These are phyloP conservation scores for Siniperca knerii DNA, from an alignment of 2,113 vertebrate species.

Conservation along the genomic window DNA sequence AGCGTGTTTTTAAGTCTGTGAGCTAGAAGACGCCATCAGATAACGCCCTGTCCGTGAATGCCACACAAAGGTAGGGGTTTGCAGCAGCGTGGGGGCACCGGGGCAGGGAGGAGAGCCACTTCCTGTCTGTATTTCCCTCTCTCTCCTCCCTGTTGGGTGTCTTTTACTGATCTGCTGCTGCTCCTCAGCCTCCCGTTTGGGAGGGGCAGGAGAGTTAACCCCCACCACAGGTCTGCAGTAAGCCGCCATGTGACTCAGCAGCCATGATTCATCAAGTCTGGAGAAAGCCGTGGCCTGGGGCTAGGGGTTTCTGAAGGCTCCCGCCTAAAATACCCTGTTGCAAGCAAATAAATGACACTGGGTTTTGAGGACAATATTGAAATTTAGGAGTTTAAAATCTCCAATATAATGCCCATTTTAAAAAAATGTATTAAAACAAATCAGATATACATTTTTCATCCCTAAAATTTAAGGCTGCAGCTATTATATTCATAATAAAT, in stretches of 20 bases:
- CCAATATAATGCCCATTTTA: too few species aligned
- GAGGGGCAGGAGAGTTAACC: background rate
- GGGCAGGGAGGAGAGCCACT: conserved; percentile 9
- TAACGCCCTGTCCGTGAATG: conserved; percentile 43
- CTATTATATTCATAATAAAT: too few species aligned
- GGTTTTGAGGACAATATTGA: background rate
- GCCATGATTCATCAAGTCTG: background rate
- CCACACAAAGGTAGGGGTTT: conserved; percentile 15
- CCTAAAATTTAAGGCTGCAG: too few species aligned
- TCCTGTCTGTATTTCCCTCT: background rate
- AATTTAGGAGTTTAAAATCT: too few species aligned
- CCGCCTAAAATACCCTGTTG: too few species aligned
- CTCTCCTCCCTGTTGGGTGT: background rate
- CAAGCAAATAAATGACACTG: too few species aligned
- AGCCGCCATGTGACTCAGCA: conserved; percentile 26
- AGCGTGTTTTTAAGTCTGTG: too few species aligned
- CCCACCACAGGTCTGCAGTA: background rate
- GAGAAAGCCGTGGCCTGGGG: background rate
- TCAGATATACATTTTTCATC: too few species aligned
- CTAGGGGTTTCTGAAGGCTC: accelerated
- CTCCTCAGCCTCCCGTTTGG: background rate
- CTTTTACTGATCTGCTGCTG: background rate
- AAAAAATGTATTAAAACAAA: too few species aligned
- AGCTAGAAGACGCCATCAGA: conserved; percentile 27
- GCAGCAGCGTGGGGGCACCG: background rate